Evolutionary conservation across 2,888 invertebrate species (phyloP).

Genomic region (Caenorhabditis zanzibari): DNA sequence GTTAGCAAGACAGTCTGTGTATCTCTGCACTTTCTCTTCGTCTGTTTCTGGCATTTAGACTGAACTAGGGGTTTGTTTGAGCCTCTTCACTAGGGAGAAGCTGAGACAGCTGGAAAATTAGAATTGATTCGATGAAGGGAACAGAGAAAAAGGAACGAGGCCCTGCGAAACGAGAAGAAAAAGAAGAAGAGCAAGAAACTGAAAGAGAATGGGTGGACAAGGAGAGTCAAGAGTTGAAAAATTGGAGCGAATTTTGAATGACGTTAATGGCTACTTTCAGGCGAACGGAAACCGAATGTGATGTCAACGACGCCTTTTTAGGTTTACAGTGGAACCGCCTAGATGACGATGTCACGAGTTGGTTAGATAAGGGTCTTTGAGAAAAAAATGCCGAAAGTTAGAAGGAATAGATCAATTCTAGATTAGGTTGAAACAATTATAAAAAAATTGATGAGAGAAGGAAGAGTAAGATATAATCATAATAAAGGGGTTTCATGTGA

Average conservation of each 20-base stretch:
- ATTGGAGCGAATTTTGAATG: background rate
- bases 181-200: background rate
- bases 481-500: too few relatives aligned
- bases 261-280: background rate
- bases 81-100: background rate
- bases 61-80: background rate
- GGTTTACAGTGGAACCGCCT: background rate
- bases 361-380: background rate
- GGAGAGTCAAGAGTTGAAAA: background rate
- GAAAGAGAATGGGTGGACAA: background rate
- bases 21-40: conserved; percentile 55
- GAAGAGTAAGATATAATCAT: too few relatives aligned
- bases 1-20: conserved; percentile 49
- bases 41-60: conserved; percentile 44
- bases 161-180: background rate
- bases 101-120: background rate
- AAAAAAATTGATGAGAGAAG: too few relatives aligned
- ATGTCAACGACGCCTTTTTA: background rate
- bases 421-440: too few relatives aligned
- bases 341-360: conserved; percentile 7
- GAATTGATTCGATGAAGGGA: background rate
- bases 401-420: too few relatives aligned
- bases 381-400: background rate
- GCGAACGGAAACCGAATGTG: background rate
- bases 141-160: background rate